Base-by-base conservation (phyloP, 2,113 vertebrate genomes). In the Tursiops truncatus region DNA sequence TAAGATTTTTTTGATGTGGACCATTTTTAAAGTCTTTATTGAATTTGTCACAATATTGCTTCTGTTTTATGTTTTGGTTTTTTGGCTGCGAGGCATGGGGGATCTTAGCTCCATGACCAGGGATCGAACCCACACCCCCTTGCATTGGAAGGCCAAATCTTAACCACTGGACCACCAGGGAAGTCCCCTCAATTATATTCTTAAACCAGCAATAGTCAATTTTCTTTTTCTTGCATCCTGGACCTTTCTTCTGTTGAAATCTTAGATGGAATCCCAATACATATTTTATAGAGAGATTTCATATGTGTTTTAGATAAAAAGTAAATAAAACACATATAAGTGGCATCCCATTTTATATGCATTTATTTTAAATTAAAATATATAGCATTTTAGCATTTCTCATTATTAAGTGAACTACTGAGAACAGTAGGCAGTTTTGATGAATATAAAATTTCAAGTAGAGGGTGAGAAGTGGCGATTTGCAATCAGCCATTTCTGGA, bases 341-440 rank as follows among this genome's bases (percentile, higher is more conserved):
- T 85, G n/a, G 28, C n/a, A 73, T 58, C 33, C 73, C 33, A n/a
- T 81, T 94, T 86, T 60, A 67, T 50, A 50, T 23, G 10, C 44
- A 84, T 36, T 84, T 87, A 87, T n/a, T 91, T 87, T 81, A 68
- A 67, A 53, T 91, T 73, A 81, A 91, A 91, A 87, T 60, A 14
- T 62, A 71, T 21, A 84, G 28, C 23, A 76, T 70, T 84, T 85
- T 41, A 71, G 28, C 23, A 76, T 70, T 89, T 85, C 28, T 50
- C 89, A 60, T 70, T 62, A 82, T 80, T 56, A 91, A 67, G 58
- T 41, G 23, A 81, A 74, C 36, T 80, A 60, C 26, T 77, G 58
- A 87, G 67, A 91, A 36, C 20, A 85, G 33, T 0, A 67, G 20
- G 67, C 38, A 81, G 5, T 82, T 89, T 96, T 1, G 3, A 60